Evolutionary conservation across 1,140 invertebrate species (phyloP).

Genomic region (Branchinecta lindahli): DNA sequence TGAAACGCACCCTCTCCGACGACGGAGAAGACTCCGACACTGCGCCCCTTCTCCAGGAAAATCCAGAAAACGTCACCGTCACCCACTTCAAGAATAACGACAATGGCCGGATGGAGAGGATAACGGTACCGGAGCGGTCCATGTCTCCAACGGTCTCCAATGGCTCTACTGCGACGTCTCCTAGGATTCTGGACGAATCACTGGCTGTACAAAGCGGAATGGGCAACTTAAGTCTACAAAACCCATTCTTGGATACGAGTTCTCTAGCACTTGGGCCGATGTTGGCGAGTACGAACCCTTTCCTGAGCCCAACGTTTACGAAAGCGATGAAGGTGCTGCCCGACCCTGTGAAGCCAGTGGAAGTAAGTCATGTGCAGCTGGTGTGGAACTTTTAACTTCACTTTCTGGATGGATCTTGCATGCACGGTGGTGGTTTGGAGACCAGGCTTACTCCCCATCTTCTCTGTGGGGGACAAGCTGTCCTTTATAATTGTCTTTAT

Average conservation of each 20-base stretch:
- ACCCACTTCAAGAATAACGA: neutral
- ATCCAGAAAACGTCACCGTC: neutral
- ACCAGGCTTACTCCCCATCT: too few species aligned
- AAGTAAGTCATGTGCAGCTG: neutral
- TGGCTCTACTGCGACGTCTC: neutral
- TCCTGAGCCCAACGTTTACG: neutral
- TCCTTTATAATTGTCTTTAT: too few species aligned
- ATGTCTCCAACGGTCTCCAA: neutral
- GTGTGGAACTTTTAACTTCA: too few species aligned
- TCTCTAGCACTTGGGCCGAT: neutral
- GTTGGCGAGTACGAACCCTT: neutral
- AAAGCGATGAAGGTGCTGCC: neutral
- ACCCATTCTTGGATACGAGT: neutral
- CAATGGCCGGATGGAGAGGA: neutral
- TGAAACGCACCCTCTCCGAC: neutral
- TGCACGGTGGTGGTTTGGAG: too few species aligned
- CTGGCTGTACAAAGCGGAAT: too few species aligned
- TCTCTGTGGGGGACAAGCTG: too few species aligned
- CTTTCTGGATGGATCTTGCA: too few species aligned
- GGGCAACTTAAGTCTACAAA: neutral
- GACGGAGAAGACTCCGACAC: neutral
- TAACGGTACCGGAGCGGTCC: neutral
- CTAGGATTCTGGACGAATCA: neutral
- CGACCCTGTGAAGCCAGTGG: neutral
- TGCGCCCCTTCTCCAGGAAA: neutral